Conservation (phyloP, 2,113 vertebrate genomes). For the Pseudopipra pipra region DNA sequence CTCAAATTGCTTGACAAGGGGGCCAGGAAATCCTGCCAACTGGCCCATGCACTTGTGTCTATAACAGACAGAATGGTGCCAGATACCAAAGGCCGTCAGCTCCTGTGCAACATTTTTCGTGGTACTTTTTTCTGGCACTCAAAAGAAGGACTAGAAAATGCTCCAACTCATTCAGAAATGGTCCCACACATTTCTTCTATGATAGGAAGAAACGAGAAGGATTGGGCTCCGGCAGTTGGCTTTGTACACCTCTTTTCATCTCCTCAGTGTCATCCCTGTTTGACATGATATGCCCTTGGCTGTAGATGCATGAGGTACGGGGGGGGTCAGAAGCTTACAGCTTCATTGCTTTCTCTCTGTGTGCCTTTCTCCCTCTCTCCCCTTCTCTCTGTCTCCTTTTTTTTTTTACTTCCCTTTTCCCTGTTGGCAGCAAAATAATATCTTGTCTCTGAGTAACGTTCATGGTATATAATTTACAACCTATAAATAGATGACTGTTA, state of each 20-base stretch:
- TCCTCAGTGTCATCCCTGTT: neutral
- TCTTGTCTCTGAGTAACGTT: constrained; percentile 74
- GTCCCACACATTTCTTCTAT: neutral
- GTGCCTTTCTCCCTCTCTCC: neutral
- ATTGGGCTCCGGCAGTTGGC: neutral
- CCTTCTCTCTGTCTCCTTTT: neutral
- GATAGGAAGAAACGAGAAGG: neutral
- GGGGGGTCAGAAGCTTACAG: neutral
- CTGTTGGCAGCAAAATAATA: constrained; percentile 76
- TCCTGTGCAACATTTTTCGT: neutral
- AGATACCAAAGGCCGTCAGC: neutral
- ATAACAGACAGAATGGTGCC: neutral
- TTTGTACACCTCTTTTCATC: neutral
- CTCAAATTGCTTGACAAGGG: neutral
- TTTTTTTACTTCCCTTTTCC: constrained; percentile 29
- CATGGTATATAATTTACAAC: constrained; percentile 74
- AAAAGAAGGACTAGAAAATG: neutral
- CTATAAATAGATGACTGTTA: constrained; percentile 80
- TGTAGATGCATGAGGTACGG: neutral
- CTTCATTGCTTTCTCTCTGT: neutral
- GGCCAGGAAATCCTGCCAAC: neutral
- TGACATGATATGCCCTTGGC: neutral
- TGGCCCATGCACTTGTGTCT: neutral
- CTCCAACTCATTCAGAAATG: neutral
- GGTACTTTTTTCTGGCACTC: neutral